Evolutionary conservation across 1,140 invertebrate genomes (phyloP).

Genomic region (Sesamia nonagrioides): DNA sequence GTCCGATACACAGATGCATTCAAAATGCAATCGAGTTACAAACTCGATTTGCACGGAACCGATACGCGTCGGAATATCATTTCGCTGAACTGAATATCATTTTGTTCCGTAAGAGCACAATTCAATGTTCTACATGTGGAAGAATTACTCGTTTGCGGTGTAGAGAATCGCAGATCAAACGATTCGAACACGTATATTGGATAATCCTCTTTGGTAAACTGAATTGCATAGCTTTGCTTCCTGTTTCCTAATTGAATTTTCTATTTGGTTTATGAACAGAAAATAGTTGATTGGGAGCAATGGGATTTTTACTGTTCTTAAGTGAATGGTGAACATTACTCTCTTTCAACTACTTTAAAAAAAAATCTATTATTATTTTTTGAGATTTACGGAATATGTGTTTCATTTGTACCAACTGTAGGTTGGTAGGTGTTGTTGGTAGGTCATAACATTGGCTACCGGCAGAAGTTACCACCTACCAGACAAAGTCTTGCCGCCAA

Average conservation of each 20-base stretch:
- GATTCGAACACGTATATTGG: conserved; percentile 5
- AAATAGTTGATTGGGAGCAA: not conserved
- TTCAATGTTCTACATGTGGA: conserved; percentile 3
- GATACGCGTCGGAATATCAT: conserved; percentile 42
- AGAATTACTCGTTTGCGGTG: not conserved
- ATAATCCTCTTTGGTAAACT: conserved; percentile 11
- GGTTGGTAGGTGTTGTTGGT: no score
- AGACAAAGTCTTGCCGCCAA: no score
- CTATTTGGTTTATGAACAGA: not conserved
- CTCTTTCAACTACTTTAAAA: no score
- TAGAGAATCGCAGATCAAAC: not conserved
- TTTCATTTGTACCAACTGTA: no score
- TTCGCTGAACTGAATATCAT: conserved; percentile 27
- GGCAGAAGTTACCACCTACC: no score
- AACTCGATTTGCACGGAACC: conserved; percentile 46
- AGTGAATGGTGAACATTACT: no score
- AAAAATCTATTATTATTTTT: no score
- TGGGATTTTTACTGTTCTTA: not conserved
- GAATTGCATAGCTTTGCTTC: conserved; percentile 5
- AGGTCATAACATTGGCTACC: no score
- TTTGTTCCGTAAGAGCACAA: conserved; percentile 15
- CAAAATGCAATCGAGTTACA: conserved; percentile 54
- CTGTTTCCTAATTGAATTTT: conserved; percentile 24
- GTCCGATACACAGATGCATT: conserved; percentile 37
- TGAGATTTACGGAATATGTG: no score